Percentiles rank a stretch among this genome's conserved stretches.
phyloP scores from a whole-genome alignment of 2,888 invertebrate genomes.

The Craniophora ligustri region DNA sequence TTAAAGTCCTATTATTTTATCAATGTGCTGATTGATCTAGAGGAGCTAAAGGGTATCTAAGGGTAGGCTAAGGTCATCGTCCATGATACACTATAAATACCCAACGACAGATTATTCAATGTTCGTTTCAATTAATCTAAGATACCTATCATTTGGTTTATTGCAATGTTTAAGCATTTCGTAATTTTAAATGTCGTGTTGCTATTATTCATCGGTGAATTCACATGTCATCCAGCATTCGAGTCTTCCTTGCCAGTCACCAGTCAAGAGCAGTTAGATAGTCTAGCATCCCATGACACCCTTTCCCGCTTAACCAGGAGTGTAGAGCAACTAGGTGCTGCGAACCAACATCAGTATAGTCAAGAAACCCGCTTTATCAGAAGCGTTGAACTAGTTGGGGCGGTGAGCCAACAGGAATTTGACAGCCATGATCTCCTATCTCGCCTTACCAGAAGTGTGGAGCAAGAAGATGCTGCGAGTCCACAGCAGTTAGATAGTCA shows the following conservation, averaged over 20 bases:
- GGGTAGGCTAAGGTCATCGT: slow-evolving; percentile 12
- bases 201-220: slow-evolving; percentile 7
- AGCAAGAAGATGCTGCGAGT: slow-evolving; percentile 2
- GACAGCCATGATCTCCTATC: slow-evolving; percentile 9
- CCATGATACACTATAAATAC: slow-evolving; percentile 21
- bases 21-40: background rate
- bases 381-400: background rate
- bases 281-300: too few relatives aligned
- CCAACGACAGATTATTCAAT: background rate
- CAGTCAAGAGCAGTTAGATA: too few relatives aligned
- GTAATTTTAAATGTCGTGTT: slow-evolving; percentile 3
- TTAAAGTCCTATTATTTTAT: slow-evolving; percentile 1
- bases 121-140: background rate
- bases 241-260: too few relatives aligned
- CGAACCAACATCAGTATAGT: slow-evolving; percentile 3
- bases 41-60: slow-evolving; percentile 12
- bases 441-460: slow-evolving; percentile 5
- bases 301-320: background rate
- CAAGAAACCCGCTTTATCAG: background rate
- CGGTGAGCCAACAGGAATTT: slow-evolving; percentile 6
- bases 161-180: slow-evolving; percentile 12
- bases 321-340: background rate
- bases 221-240: slow-evolving; percentile 13
- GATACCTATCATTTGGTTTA: background rate
- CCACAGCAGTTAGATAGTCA: slow-evolving; percentile 11